Percentiles rank a stretch among this genome's conserved stretches.
phyloP scores from a whole-genome alignment of 1,140 invertebrate species.

The Drosophila repleta region DNA sequence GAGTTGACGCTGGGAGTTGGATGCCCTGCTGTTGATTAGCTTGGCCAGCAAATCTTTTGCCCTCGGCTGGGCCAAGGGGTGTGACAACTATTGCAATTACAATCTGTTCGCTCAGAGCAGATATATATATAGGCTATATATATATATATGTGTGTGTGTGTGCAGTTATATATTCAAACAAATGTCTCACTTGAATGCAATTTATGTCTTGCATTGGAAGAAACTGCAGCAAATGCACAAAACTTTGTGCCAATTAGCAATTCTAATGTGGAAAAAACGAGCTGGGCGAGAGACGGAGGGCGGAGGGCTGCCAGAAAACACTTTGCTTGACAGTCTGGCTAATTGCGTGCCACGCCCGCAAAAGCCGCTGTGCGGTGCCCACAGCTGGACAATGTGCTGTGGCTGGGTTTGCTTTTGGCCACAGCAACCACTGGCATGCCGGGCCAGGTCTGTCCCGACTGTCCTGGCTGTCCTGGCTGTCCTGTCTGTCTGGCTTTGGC shows the following conservation, averaged over 20 bases:
- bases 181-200: slow-evolving; percentile 56
- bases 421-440: slow-evolving; percentile 30
- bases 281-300: slow-evolving; percentile 2
- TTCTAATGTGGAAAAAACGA: slow-evolving; percentile 67
- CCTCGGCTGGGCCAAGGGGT: not conserved
- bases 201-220: slow-evolving; percentile 59
- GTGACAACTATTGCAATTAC: slow-evolving; percentile 42
- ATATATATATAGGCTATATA: slow-evolving; percentile 27
- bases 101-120: slow-evolving; percentile 28
- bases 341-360: slow-evolving; percentile 67
- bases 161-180: slow-evolving; percentile 39
- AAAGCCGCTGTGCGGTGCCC: slow-evolving; percentile 1
- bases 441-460: not conserved
- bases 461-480: not conserved
- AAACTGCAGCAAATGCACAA: slow-evolving; percentile 53
- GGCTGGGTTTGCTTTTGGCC: slow-evolving; percentile 20
- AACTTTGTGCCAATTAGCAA: slow-evolving; percentile 77
- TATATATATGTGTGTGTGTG: not conserved
- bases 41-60: slow-evolving; percentile 1
- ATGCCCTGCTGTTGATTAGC: slow-evolving; percentile 10
- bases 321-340: slow-evolving; percentile 75
- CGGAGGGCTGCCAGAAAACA: slow-evolving; percentile 46
- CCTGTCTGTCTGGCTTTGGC: not conserved
- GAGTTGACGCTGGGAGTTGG: not conserved
- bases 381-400: slow-evolving; percentile 16